Percentiles rank a stretch among this genome's conserved stretches.
phyloP scores from a whole-genome alignment of 2,113 vertebrate species.

The Odontesthes bonariensis region DNA sequence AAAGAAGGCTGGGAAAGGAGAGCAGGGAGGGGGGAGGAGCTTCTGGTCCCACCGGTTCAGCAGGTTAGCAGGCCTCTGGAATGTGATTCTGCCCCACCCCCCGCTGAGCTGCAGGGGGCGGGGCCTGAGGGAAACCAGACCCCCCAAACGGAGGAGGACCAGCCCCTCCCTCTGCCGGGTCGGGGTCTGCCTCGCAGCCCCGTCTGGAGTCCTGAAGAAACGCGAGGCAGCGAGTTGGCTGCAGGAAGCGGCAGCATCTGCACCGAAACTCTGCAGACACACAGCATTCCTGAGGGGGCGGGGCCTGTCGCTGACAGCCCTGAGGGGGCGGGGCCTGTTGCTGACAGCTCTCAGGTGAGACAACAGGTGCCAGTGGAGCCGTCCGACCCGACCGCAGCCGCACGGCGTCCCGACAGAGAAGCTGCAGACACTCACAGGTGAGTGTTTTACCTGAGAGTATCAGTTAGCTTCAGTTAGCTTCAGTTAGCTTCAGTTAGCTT shows the following conservation, averaged over 20 bases:
- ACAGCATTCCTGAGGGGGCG: too few species aligned
- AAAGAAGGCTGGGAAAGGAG: not conserved
- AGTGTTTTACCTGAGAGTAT: slow-evolving; percentile 41
- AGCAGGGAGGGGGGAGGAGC: slow-evolving; percentile 39
- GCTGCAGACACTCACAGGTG: slow-evolving; percentile 54
- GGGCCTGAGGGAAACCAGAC: slow-evolving; percentile 41
- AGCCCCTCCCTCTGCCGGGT: slow-evolving; percentile 1
- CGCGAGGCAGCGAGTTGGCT: not conserved
- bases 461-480: too few species aligned
- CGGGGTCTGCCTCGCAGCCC: not conserved
- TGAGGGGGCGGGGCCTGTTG: slow-evolving; percentile 59
- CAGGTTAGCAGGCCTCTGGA: slow-evolving; percentile 64
- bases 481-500: too few species aligned
- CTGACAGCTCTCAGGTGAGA: not conserved
- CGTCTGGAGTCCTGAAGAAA: not conserved
- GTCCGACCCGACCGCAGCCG: not conserved
- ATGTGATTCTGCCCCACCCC: slow-evolving; percentile 71
- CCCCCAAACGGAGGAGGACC: slow-evolving; percentile 10
- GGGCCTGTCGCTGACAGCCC: slow-evolving; percentile 18
- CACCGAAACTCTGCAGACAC: too few species aligned
- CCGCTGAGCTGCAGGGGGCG: slow-evolving; percentile 35
- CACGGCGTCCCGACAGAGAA: not conserved
- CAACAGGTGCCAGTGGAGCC: slow-evolving; percentile 46
- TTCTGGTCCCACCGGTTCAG: slow-evolving; percentile 74
- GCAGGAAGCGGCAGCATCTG: too few species aligned